Evolutionary conservation across 1,140 invertebrate species (phyloP).

Genomic region (Aphelenchoides avenae): DNA sequence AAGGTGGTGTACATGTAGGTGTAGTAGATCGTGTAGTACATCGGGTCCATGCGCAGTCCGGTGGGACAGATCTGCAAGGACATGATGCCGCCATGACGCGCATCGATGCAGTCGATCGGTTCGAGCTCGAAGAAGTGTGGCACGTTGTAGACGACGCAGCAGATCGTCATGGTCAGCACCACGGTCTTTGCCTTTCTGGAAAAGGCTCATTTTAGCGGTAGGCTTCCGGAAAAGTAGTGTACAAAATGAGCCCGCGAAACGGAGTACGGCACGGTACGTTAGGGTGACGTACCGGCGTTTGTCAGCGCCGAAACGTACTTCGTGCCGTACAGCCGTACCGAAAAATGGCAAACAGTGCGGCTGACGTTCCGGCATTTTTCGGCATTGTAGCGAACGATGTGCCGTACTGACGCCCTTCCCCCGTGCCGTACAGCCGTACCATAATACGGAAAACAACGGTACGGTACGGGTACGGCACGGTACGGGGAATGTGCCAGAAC

Average conservation of each 20-base stretch:
- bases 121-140: constrained; percentile 56
- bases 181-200: constrained; percentile 51
- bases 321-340: background rate
- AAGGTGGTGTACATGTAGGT: constrained; percentile 52
- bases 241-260: too few species aligned
- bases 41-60: constrained; percentile 40
- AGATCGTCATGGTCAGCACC: constrained; percentile 40
- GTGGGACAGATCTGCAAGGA: constrained; percentile 55
- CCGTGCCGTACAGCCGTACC: too few species aligned
- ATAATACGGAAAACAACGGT: too few species aligned
- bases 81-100: background rate
- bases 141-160: constrained; percentile 53
- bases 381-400: too few species aligned
- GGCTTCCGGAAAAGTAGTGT: too few species aligned
- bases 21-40: constrained; percentile 58
- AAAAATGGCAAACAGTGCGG: background rate
- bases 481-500: too few species aligned
- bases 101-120: constrained; percentile 48
- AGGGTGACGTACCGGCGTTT: too few species aligned
- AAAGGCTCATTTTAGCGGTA: background rate
- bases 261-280: too few species aligned
- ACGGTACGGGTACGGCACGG: too few species aligned
- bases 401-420: too few species aligned
- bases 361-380: background rate
- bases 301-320: background rate